Conservation (phyloP, 2,113 vertebrate species). For the Cochlearius cochlearius region DNA sequence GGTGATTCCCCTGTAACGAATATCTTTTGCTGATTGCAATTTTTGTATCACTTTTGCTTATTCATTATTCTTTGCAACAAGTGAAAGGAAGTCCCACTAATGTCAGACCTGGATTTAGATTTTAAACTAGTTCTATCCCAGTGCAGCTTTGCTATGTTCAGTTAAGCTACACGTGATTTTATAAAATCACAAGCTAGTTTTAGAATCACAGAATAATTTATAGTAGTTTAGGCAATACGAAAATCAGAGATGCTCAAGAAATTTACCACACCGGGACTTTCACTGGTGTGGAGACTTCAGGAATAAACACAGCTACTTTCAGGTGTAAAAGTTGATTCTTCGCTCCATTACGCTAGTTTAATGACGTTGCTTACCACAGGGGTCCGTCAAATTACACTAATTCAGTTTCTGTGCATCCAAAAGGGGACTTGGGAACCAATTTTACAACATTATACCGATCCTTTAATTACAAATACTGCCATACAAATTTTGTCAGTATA, state of each 20-base stretch:
- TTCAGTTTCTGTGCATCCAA: background rate
- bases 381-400: background rate
- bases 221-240: background rate
- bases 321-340: background rate
- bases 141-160: background rate
- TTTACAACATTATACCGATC: background rate
- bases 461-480: background rate
- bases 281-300: background rate
- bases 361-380: background rate
- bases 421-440: background rate
- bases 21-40: background rate
- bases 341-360: background rate
- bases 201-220: background rate
- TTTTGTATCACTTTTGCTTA: background rate
- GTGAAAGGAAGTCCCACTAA: background rate
- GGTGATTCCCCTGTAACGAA: background rate
- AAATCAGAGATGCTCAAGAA: background rate
- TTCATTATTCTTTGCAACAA: background rate
- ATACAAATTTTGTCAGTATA: background rate
- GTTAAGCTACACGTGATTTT: background rate
- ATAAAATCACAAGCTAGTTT: background rate
- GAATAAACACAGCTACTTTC: background rate
- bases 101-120: background rate
- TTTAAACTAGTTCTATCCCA: background rate
- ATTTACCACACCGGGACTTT: background rate